These are phyloP conservation scores for Octodon degus DNA, from an alignment of 2,113 vertebrate genomes.

Conservation along the genomic window DNA sequence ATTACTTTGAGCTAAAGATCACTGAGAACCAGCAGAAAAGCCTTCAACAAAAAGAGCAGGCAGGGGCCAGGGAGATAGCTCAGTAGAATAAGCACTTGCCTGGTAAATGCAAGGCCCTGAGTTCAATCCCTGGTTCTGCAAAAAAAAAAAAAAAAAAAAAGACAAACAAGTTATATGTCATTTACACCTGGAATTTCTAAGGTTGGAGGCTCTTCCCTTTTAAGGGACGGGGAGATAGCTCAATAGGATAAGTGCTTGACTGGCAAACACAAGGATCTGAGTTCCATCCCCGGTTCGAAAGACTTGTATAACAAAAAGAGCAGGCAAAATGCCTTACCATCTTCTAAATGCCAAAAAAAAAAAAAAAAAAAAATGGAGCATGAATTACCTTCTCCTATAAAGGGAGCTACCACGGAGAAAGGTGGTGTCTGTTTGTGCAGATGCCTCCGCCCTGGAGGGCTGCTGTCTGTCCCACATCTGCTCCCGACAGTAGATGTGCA, in stretches of 20 bases:
- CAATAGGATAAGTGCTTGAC: no score
- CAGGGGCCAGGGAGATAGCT: no score
- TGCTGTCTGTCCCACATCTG: neutral
- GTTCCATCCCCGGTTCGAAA: no score
- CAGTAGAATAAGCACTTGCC: no score
- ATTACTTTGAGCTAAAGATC: neutral
- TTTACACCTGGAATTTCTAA: no score
- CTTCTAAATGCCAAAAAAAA: neutral
- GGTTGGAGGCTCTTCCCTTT: no score
- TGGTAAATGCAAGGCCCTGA: no score
- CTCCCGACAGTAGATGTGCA: neutral
- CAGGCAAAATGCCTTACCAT: neutral
- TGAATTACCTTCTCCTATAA: neutral
- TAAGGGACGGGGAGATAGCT: no score
- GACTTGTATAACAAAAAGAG: neutral
- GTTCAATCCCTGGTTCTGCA: no score
- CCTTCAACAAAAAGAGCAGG: no score
- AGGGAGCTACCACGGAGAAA: neutral
- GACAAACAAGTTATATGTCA: no score
- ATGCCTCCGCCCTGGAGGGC: accelerated
- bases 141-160: neutral
- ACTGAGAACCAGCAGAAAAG: neutral
- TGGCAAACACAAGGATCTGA: no score
- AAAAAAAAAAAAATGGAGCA: neutral
- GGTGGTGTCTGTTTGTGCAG: neutral